A percentile compares a stretch with the other conserved stretches of the same genome.
phyloP scores from a whole-genome alignment of 2,797 vertebrate species.

The Peromyscus nudipes region DNA sequence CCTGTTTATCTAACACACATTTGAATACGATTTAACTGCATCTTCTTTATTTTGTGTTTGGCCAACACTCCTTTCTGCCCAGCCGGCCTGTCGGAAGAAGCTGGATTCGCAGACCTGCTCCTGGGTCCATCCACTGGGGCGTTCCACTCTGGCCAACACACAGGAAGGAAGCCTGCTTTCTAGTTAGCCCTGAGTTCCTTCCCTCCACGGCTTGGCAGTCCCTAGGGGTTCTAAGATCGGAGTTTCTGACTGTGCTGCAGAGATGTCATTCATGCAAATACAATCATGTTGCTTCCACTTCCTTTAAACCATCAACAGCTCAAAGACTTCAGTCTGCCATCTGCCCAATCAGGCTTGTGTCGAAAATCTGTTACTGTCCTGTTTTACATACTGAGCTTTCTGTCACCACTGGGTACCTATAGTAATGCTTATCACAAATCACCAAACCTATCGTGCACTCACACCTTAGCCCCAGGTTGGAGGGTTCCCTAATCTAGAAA shows the following conservation, averaged over 20 bases:
- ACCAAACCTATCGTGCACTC: neutral
- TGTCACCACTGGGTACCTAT: neutral
- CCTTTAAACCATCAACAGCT: neutral
- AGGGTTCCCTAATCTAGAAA: slow-evolving; percentile 2
- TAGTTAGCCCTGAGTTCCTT: neutral
- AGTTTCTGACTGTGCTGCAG: slow-evolving; percentile 4
- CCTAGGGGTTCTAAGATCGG: neutral
- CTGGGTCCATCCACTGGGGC: neutral
- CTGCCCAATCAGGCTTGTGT: neutral
- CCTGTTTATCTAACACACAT: neutral
- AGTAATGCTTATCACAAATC: too few relatives aligned
- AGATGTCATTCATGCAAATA: neutral
- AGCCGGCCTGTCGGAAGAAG: neutral
- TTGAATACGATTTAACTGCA: slow-evolving; percentile 22
- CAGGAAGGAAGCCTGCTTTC: neutral
- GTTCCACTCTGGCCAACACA: neutral
- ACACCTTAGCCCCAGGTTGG: neutral
- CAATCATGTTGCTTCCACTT: neutral
- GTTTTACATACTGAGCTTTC: neutral
- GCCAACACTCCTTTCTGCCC: neutral
- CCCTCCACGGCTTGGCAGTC: neutral
- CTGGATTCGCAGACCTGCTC: neutral
- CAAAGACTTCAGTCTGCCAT: neutral
- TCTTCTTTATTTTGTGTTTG: neutral
- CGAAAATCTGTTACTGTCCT: neutral